Base-by-base conservation (phyloP, 2,888 invertebrate genomes). In the Theretra japonica region DNA sequence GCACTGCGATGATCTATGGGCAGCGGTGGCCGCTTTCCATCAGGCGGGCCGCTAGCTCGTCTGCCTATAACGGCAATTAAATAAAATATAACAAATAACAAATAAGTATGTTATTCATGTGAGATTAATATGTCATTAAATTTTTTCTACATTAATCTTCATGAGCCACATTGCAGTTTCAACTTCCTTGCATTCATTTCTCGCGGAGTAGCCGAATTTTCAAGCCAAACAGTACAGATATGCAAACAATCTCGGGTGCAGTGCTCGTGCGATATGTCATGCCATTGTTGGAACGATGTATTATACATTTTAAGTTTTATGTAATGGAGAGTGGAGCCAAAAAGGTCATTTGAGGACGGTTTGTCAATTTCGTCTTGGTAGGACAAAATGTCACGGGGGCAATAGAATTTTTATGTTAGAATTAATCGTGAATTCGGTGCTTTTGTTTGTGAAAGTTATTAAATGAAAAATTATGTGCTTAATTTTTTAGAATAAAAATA, bases 291-390 rank as follows among this genome's bases (percentile, higher is more conserved):
- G 21, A 23, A 65, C 48, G 7, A 53, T 53, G n/a, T 53, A 53
- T 53, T 41, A 15, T 15, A 53, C n/a, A n/a, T 53, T 53, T 53
- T n/a, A n/a, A 53, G n/a, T 53, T 53, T 53, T n/a, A 53, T 53
- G n/a, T 53, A 53, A 53, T n/a, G 53, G 6, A 53, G 53, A 7
- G 30, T 60, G 30, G 11, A 25, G 59, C 25, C 59, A 17, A 60
- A 60, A 19, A 60, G 30, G 59, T 28, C 23, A 17, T 8, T 60
- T 7, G 59, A 60, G 30, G 59, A 60, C 25, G 59, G 8, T 23
- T 19, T 28, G 23, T 82, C 6, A 53, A n/a, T n/a, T 53, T 6
- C 17, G 7, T 6, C 19, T 17, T 53, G 17, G 53, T 53, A 17
- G 19, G 17, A 53, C 53, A 53, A 41, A 41, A 53, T 53, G 53